Evolutionary conservation across 92 coral and sea anemone genomes (phyloP).

Genomic region (Phenganax subtilis): DNA sequence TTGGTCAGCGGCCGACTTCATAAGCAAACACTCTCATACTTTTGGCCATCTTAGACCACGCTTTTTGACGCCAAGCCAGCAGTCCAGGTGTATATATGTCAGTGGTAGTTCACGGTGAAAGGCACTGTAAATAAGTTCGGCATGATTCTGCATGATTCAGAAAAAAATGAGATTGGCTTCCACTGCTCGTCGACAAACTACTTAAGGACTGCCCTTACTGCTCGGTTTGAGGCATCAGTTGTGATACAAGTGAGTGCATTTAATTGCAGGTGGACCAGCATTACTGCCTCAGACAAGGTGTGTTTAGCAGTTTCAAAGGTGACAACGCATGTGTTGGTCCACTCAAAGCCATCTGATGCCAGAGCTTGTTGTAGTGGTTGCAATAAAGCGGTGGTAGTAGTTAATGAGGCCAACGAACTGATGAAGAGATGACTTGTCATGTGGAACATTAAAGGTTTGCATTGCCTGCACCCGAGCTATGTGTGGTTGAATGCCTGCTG

Average conservation of each 20-base stretch:
- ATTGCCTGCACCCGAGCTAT: conserved; percentile 40
- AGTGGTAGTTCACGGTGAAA: no score
- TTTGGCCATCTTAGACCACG: no score
- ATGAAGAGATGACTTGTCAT: conserved; percentile 39
- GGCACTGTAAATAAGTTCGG: no score
- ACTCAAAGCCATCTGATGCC: conserved; percentile 26
- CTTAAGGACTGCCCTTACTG: conserved; percentile 35
- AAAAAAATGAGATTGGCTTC: conserved; percentile 51
- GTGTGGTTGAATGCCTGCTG: conserved; percentile 40
- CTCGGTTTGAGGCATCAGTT: conserved; percentile 39
- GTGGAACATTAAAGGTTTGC: conserved; percentile 32
- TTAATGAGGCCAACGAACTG: conserved; percentile 26
- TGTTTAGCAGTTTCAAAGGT: conserved; percentile 38
- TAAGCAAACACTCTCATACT: no score
- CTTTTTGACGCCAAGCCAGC: no score
- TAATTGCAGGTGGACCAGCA: conserved; percentile 41
- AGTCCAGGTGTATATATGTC: no score
- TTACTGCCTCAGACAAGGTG: conserved; percentile 36
- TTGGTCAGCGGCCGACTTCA: no score
- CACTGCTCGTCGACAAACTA: conserved; percentile 45
- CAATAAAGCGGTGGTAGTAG: conserved; percentile 36
- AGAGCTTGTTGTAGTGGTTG: conserved; percentile 32
- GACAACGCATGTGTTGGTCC: conserved; percentile 18
- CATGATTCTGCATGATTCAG: no score
- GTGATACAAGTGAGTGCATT: conserved; percentile 40